Evolutionary conservation across 2,113 vertebrate species (phyloP), one percentile per base, ranked within the genome.

Genomic region (Electrona antarctica): DNA sequence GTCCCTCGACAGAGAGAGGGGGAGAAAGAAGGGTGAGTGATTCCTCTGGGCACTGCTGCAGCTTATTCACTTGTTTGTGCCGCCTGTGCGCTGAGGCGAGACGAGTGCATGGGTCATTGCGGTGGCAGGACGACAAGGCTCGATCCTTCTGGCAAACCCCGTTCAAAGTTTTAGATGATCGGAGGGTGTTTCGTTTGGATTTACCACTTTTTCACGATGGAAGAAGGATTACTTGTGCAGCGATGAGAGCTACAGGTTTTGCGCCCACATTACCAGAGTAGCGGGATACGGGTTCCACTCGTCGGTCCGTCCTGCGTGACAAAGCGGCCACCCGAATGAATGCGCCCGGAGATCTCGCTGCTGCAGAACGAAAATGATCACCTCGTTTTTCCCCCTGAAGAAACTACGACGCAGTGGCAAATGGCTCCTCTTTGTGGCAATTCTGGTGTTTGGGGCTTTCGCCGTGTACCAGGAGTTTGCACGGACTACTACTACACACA

Each of bases 391-490:
- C 13, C 90, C 91, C 2, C 0, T 88, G 57, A 92, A 90, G 73
- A 94, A 90, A 68, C 76, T 93, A 67, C 77, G 88, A 58, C 88
- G 89, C 8, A 88, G 86, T 10, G 58, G 68, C 7, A 90, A 59
- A 67, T 78, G 66, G 57, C 9, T 93, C 2, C 46, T 92, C 6
- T 64, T 88, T 13, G 81, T 69, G 3, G 59, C 60, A 8, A 76
- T 93, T 50, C 60, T 93, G 66, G 70, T 89, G 59, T 8, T 82
- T 33, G 89, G 71, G 47, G 54, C 74, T 0, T 10, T 89, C 33
- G 82, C 88, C 7, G 84, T 86, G 1, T 93, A 93, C 79, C 71
- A 92, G 15, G 83, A 91, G 74, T 85, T 88, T 14, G 13, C 61
- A 0, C 77, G 85, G 92, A 86, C 46, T 57, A 9, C 46, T 91